Percentiles rank a stretch among this genome's conserved stretches.
Evolutionary conservation across 2,888 invertebrate species (phyloP).

Genomic region (Macaria liturata): DNA sequence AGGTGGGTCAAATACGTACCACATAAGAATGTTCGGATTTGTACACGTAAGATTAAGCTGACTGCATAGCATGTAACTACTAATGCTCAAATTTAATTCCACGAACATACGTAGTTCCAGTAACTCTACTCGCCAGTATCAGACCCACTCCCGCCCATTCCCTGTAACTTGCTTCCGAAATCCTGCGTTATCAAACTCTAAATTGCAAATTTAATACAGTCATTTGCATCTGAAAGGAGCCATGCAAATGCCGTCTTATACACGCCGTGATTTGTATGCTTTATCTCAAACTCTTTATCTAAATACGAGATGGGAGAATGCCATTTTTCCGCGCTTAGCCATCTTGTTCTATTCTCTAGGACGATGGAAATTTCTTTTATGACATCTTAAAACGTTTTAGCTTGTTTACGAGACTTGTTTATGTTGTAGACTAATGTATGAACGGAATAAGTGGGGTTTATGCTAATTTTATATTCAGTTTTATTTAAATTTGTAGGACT

Average conservation of each 20-base stretch:
- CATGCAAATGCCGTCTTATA: constrained; percentile 68
- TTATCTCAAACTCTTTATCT: constrained; percentile 75
- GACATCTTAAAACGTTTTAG: constrained; percentile 25
- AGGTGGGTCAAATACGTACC: too few species aligned
- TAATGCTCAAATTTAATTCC: too few species aligned
- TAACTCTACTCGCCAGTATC: too few species aligned
- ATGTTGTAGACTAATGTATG: constrained; percentile 29
- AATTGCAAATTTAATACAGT: constrained; percentile 81
- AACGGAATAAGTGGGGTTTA: constrained; percentile 28
- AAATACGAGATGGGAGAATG: constrained; percentile 62
- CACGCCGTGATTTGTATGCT: constrained; percentile 72
- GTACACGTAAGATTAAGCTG: too few species aligned
- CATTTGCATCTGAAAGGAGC: constrained; percentile 80
- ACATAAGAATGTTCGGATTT: too few species aligned
- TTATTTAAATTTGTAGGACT: too few species aligned
- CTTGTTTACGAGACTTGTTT: constrained; percentile 28
- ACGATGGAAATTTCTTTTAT: constrained; percentile 40
- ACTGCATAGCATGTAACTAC: too few species aligned
- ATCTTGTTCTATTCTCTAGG: constrained; percentile 45
- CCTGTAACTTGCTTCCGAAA: constrained; percentile 43
- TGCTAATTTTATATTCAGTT: too few species aligned
- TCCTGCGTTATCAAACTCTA: constrained; percentile 68
- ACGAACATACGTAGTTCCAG: too few species aligned
- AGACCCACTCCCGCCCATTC: constrained; percentile 9
- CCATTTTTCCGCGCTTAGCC: constrained; percentile 42